Base-by-base conservation (phyloP, 2,797 vertebrate species). In the Steatocranus sp. region DNA sequence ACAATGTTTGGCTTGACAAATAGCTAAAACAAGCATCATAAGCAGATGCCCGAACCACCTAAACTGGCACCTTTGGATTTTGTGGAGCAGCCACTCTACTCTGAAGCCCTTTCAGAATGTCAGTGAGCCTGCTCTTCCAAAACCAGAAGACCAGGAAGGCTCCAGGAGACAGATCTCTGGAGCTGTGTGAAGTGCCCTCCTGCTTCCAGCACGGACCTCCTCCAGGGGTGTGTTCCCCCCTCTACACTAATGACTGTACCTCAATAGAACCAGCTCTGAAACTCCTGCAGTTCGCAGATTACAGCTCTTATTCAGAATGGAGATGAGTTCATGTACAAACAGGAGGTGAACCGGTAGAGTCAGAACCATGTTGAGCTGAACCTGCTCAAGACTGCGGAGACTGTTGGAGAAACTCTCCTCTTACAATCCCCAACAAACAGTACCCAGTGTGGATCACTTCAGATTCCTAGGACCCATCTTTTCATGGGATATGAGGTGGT, bases 261-360 rank as follows among this genome's bases (percentile, higher is more conserved):
- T 63, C 58, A 20, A 32, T 20, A 63, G 58, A 63, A 14, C 32
- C 58, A 5, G 32, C 58, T 20, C 10, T 63, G 58, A 63, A 14
- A 63, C 32, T 36, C 58, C 18, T 36, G 58, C n/a, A 63, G 1
- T 36, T 63, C 0, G 0, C 0, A 0, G 54, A 58, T 18, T 17
- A 6, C 1, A 30, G 53, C 27, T 32, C 8, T 6, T 30, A 58
- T 58, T 20, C 32, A 63, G 18, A 63, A 36, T 5, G 18, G 18
- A 1, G 11, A 36, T 12, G 11, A 36, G 32, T 63, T 12, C 18
- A 20, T 0, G 4, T 63, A 36, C 11, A 63, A 36, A 63, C 58
- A 63, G 11, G 58, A 36, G 7, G 58, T 14, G 32, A 36, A 36
- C 32, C 32, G 27, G 8, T 36, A 36, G 32, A 63, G 58, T 63